Percentiles rank a stretch among this genome's conserved stretches.
phyloP scores from a whole-genome alignment of 2,113 vertebrate genomes.

The Pampusana beccarii region DNA sequence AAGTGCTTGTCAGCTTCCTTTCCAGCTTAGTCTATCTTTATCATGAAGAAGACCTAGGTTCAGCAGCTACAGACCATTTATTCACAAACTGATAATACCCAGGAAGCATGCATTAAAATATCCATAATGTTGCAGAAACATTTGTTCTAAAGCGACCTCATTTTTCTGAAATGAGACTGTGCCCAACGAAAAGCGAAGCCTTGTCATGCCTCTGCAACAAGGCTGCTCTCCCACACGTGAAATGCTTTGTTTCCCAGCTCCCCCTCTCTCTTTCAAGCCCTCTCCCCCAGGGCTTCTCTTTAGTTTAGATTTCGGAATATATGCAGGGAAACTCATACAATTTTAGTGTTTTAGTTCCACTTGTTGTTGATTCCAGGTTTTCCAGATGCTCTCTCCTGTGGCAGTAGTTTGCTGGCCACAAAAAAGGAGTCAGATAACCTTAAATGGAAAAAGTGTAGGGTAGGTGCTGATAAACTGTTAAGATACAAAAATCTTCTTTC shows the following conservation, averaged over 20 bases:
- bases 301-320: neutral
- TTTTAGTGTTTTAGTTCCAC: neutral
- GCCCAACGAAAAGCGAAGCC: neutral
- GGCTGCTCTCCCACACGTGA: neutral
- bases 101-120: neutral
- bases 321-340: neutral
- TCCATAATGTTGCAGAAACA: neutral
- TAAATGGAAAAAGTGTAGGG: neutral
- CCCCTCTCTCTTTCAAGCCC: neutral
- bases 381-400: neutral
- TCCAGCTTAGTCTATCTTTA: slow-evolving; percentile 3
- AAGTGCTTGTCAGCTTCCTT: neutral
- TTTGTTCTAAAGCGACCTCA: neutral
- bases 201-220: neutral
- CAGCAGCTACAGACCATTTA: slow-evolving; percentile 2
- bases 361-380: neutral
- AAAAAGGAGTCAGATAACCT: neutral
- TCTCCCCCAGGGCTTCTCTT: neutral
- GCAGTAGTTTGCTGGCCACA: neutral
- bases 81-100: neutral
- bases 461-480: neutral
- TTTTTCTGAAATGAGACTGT: neutral
- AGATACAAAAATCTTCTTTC: neutral
- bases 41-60: neutral
- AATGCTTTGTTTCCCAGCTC: neutral